Base-by-base conservation (phyloP, 2,797 vertebrate genomes). In the Enteromius trimaculatus region DNA sequence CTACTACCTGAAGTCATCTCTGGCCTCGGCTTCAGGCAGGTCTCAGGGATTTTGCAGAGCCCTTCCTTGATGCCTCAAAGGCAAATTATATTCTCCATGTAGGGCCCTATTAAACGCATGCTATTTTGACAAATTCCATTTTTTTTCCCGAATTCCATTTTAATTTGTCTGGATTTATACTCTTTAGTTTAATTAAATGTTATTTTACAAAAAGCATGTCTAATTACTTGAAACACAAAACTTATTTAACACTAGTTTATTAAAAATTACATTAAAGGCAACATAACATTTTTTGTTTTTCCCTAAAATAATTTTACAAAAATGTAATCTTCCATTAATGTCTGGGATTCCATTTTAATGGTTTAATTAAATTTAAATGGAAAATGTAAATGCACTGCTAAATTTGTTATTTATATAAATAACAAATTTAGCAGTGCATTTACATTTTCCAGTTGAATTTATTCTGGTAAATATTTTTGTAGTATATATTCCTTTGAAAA, bases 11-110 rank as follows among this genome's bases (percentile, higher is more conserved):
- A 16, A 26, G 23, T 60, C 68, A 42, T 58, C 21, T 44, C 14
- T 21, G 37, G 17, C 51, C 17, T 29, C 1, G 3, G 9, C 34
- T 70, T 21, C 21, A 80, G 65, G n/a, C n/a, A 49, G 21, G 21
- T 19, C n/a, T 70, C 77, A n/a, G 11, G 44, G 44, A 51, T 34
- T 31, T 49, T 53, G 39, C 58, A 79, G 62, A 51, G 21, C 44
- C 62, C 64, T 68, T 66, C 44, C 77, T 47, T 68, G 29, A n/a
- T 53, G 47, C 44, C 7, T 79, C 11, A 66, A 70, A 58, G 39
- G 16, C 37, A 80, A 55, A 80, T 70, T 0, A 55, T 42, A 37
- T 55, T 49, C 21, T 10, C 31, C 0, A 14, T 55, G 55, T 13
- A 23, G n/a, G 53, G 53, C 53, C 53, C n/a, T 58, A 58, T 23